Evolutionary conservation across 1,140 invertebrate species (phyloP).

Genomic region (Pseudomyrmex cubaensis): DNA sequence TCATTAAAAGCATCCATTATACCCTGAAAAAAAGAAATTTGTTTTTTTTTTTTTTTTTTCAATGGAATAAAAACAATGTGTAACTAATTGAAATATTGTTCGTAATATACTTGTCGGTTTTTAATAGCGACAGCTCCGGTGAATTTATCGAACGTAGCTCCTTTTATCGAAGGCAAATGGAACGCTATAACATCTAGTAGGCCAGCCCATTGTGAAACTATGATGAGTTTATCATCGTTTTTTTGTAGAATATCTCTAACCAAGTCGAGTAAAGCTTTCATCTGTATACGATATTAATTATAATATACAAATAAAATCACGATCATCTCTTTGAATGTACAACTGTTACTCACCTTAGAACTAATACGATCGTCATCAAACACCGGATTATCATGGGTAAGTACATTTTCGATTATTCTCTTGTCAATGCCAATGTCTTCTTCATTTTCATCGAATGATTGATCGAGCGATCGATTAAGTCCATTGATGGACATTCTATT

Average conservation of each 20-base stretch:
- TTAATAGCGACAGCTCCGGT: slow-evolving; percentile 89
- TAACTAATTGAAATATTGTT: neutral
- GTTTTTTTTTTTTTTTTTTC: neutral
- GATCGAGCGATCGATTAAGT: slow-evolving; percentile 72
- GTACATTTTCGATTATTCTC: slow-evolving; percentile 80
- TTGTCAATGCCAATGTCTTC: slow-evolving; percentile 78
- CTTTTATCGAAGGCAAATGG: slow-evolving; percentile 85
- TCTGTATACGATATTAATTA: slow-evolving; percentile 78
- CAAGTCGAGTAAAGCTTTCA: slow-evolving; percentile 87
- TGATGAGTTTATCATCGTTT: slow-evolving; percentile 89
- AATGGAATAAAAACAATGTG: neutral
- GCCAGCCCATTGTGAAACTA: slow-evolving; percentile 95
- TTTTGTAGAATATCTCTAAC: slow-evolving; percentile 86
- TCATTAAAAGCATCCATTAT: slow-evolving; percentile 92
- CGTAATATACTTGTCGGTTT: slow-evolving; percentile 78
- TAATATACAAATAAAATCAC: neutral
- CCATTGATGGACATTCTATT: slow-evolving; percentile 74
- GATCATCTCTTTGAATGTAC: neutral
- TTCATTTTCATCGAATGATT: slow-evolving; percentile 75
- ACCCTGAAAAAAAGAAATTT: slow-evolving; percentile 68
- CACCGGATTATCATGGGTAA: slow-evolving; percentile 89
- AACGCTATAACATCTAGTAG: slow-evolving; percentile 89
- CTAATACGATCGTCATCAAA: slow-evolving; percentile 87
- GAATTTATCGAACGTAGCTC: slow-evolving; percentile 87
- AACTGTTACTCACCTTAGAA: slow-evolving; percentile 85